Evolutionary conservation across 2,113 vertebrate genomes (phyloP).

Genomic region (Amphiprion percula): DNA sequence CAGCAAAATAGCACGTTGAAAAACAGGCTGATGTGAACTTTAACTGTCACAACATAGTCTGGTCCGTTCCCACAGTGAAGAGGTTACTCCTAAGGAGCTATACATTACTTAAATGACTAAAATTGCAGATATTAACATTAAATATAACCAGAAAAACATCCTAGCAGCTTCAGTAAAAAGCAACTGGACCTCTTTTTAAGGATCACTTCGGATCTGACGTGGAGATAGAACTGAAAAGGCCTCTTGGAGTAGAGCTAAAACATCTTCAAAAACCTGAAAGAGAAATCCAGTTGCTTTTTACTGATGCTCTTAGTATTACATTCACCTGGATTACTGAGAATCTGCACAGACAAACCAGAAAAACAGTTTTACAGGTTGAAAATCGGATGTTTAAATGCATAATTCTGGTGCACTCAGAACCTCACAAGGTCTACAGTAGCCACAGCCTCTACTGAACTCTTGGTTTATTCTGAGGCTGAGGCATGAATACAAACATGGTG

Average conservation of each 20-base stretch:
- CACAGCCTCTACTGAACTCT: neutral
- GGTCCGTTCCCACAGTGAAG: neutral
- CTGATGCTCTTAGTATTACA: no score
- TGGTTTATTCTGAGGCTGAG: neutral
- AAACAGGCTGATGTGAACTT: neutral
- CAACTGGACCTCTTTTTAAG: no score
- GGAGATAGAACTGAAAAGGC: no score
- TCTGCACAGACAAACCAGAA: no score
- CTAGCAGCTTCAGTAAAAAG: no score
- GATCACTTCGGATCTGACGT: no score
- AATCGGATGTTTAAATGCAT: neutral
- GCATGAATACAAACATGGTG: conserved; percentile 2
- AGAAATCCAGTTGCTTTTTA: no score
- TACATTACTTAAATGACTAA: neutral
- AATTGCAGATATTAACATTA: neutral
- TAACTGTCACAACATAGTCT: neutral
- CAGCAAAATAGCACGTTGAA: neutral
- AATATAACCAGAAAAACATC: neutral
- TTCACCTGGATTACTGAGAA: no score
- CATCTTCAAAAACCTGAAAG: no score
- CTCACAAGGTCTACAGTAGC: neutral
- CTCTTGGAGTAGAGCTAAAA: no score
- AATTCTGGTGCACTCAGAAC: neutral
- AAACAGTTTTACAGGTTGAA: neutral
- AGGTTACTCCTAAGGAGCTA: neutral